These are phyloP conservation scores for Electrophaes corylata DNA, from an alignment of 2,888 invertebrate genomes.

Conservation along the genomic window DNA sequence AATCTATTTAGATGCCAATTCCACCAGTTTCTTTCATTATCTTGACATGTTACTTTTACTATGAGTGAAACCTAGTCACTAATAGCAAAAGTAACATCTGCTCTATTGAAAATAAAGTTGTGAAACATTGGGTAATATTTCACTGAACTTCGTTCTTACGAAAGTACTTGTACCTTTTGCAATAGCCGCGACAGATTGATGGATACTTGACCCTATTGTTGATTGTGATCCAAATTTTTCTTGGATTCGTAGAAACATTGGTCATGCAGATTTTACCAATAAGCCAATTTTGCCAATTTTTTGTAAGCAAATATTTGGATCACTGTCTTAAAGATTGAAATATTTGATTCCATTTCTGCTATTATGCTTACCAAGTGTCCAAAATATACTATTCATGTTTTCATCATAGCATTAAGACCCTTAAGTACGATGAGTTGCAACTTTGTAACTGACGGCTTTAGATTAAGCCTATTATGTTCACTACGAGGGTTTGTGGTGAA, in stretches of 20 bases:
- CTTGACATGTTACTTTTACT: background rate
- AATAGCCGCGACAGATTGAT: constrained; percentile 1
- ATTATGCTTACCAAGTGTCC: too few species aligned
- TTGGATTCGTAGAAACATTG: background rate
- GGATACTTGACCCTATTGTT: constrained; percentile 3
- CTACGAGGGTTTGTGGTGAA: constrained; percentile 21
- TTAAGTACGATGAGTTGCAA: background rate
- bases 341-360: too few species aligned
- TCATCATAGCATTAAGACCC: too few species aligned
- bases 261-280: background rate
- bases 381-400: too few species aligned
- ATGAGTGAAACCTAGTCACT: background rate
- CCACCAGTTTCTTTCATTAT: too few species aligned
- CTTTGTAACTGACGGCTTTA: constrained; percentile 1
- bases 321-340: too few species aligned
- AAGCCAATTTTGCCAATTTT: too few species aligned
- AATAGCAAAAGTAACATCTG: background rate
- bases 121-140: constrained; percentile 2
- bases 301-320: too few species aligned
- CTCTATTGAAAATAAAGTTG: constrained; percentile 3
- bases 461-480: constrained; percentile 13
- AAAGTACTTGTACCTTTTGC: background rate
- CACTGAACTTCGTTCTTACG: background rate
- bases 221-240: constrained; percentile 1
- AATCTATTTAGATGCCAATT: too few species aligned